Base-by-base conservation (phyloP, 2,113 vertebrate species). In the Microtus montanus region DNA sequence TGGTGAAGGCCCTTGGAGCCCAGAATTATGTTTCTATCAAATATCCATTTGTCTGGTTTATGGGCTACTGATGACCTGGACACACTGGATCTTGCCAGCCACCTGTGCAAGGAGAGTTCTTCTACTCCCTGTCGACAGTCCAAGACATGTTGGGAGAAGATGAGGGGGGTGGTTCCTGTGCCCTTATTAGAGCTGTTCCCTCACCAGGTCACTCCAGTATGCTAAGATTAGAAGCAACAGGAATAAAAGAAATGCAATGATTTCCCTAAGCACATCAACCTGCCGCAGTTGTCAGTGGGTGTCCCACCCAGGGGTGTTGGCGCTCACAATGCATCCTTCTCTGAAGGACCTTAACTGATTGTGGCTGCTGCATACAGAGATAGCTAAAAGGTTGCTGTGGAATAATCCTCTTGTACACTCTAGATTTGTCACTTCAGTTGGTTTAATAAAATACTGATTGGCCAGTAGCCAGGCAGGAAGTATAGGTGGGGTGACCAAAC, bases 1-100 rank as follows among this genome's bases (percentile, higher is more conserved):
- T 96, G 94, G 97, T 74, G 6, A 0, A 84, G 91, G 96, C 95
- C 97, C 98, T 98, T 96, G 75, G 97, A 95, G 96, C 95, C 93
- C 74, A n/a, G 20, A 96, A 97, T 98, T 97, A 95, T 92, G n/a
- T 96, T 98, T 97, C 96, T 96, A 95, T 98, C 97, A 98, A 97
- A 97, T 97, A 97, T 97, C 92, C 77, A 97, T 98, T 97, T 97
- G 63, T 97, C 96, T 97, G 15, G 85, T 98, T 98, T 95, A 93
- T 94, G 92, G 89, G 87, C 96, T 87, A 1, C 85, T 95, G 91
- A 96, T 92, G 94, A 93, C 95, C 97, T 94, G 87, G 64, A 95
- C 61, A 0, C 4, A 61, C 83, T 12, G 10, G 75, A 89, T 89
- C 90, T 94, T 95, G 61, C 94, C 78, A 90, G 84, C 89, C 93